Base-by-base conservation (phyloP, 2,113 vertebrate species). In the Paradoxurus hermaphroditus region DNA sequence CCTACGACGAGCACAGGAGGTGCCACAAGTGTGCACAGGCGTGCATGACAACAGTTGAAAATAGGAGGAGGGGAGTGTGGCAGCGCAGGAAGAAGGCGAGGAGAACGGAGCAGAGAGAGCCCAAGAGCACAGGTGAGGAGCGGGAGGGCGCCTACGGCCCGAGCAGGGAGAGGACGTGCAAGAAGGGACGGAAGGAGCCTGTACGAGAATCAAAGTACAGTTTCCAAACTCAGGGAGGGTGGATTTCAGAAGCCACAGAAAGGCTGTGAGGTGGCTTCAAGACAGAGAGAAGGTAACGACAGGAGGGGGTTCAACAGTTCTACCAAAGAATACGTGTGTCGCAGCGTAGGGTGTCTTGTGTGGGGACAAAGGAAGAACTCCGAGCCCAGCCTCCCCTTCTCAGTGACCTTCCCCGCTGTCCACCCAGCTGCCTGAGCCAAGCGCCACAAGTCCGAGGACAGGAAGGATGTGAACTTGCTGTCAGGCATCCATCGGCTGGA, bases 401-500 rank as follows among this genome's bases (percentile, higher is more conserved):
- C 85, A 46, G 87, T 62, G 90, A 95, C 68, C 84, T 95, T 49
- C 81, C 68, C 84, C 53, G 79, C 70, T 93, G 62, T 90, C 92
- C 44, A 39, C 39, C 68, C 79, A 77, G 68, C 67, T 86, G 96
- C 75, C 39, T 70, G 75, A 92, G 92, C 68, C 90, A 96, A 94
- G 82, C 44, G 79, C 77, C 23, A 29, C 92, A 87, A 75, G 44
- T 90, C 86, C 90, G 86, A 84, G 87, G 82, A 91, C 81, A 88
- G 94, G 96, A 98, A 97, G 95, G 94, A 96, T 94, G 72, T 92
- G 86, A 96, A 87, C 87, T 56, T 94, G 82, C 46, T 86, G 21
- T 88, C 68, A 96, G 67, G 72, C 83, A 90, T 93, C 96, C 90
- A 95, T 95, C 95, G 86, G 96, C 73, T 98, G 68, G 90, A 96